These are phyloP conservation scores for Manduca sexta DNA, from an alignment of 1,140 invertebrate species.

Conservation along the genomic window DNA sequence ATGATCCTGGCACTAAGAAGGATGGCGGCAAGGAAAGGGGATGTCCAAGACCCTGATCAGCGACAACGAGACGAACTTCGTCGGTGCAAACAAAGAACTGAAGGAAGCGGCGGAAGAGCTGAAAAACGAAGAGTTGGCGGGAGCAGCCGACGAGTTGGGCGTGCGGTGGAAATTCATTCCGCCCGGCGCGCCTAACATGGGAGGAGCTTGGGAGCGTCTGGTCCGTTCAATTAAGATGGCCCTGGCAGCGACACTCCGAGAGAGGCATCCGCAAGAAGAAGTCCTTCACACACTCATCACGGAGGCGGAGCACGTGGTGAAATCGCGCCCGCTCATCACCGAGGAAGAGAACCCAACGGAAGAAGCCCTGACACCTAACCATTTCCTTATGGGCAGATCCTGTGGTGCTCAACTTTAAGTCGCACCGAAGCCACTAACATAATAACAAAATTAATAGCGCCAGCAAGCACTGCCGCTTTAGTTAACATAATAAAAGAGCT, in stretches of 20 bases:
- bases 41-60: not conserved
- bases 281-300: slow-evolving; percentile 14
- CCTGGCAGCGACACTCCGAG: slow-evolving; percentile 6
- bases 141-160: not conserved
- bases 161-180: slow-evolving; percentile 24
- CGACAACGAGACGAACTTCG: slow-evolving; percentile 9
- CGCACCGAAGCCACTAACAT: too few relatives aligned
- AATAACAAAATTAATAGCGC: too few relatives aligned
- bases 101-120: not conserved
- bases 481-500: too few relatives aligned
- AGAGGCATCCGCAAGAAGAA: slow-evolving; percentile 20
- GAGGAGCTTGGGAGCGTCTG: slow-evolving; percentile 29
- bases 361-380: slow-evolving; percentile 36
- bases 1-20: too few relatives aligned
- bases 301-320: slow-evolving; percentile 19
- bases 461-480: too few relatives aligned
- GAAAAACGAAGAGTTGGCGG: not conserved
- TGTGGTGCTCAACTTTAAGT: too few relatives aligned
- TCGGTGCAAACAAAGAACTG: slow-evolving; percentile 3
- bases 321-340: slow-evolving; percentile 15
- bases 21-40: too few relatives aligned
- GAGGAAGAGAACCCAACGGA: slow-evolving; percentile 14
- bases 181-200: slow-evolving; percentile 24
- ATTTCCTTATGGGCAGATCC: slow-evolving; percentile 28
- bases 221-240: slow-evolving; percentile 27